phyloP scores from a whole-genome alignment of 1,140 invertebrate species.

The Ostrea denselamellosa region DNA sequence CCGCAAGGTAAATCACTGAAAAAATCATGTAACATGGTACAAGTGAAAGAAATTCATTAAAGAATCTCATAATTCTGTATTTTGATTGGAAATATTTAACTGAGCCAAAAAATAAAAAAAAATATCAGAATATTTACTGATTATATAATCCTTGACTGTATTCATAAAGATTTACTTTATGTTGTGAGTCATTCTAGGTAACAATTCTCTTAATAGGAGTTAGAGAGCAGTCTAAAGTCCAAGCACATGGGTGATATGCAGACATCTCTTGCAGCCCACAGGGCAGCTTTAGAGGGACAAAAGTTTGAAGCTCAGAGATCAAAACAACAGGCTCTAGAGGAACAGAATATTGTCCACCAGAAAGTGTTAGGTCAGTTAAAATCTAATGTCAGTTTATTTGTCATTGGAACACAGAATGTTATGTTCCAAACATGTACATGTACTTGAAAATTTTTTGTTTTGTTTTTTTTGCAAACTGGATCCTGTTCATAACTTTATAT shows the following conservation, averaged over 20 bases:
- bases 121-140: too few relatives aligned
- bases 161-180: too few relatives aligned
- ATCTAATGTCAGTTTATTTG: neutral
- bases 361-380: constrained; percentile 62
- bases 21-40: too few relatives aligned
- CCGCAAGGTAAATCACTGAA: too few relatives aligned
- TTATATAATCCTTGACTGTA: too few relatives aligned
- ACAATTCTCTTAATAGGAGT: constrained; percentile 60
- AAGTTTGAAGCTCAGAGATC: constrained; percentile 65
- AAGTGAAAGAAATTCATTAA: too few relatives aligned
- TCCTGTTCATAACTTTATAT: neutral
- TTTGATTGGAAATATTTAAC: too few relatives aligned
- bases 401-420: neutral
- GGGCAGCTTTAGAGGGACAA: constrained; percentile 65
- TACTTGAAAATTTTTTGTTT: neutral
- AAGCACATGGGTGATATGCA: constrained; percentile 74
- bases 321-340: constrained; percentile 56
- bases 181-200: neutral
- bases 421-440: neutral
- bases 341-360: constrained; percentile 57
- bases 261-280: constrained; percentile 73
- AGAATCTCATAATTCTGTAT: too few relatives aligned
- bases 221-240: constrained; percentile 61
- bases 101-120: too few relatives aligned
- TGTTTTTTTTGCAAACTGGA: neutral